Percentiles rank a stretch among this genome's conserved stretches.
Conservation (phyloP, 2,888 invertebrate genomes). For the Lycaena phlaeas region DNA sequence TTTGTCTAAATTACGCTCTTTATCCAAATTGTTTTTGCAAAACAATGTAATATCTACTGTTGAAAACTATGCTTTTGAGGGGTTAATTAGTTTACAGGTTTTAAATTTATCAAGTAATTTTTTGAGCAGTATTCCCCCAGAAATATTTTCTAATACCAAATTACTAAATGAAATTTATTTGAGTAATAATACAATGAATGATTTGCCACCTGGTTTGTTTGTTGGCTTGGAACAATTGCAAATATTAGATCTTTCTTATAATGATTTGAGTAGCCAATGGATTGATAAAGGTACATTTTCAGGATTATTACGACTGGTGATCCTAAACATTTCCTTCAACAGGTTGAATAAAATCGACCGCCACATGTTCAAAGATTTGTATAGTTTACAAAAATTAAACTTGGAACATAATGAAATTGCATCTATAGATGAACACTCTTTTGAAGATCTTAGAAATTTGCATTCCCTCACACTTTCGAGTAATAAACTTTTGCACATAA, state of each 20-base stretch:
- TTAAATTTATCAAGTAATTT: constrained; percentile 87
- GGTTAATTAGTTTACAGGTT: constrained; percentile 77
- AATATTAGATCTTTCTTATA: constrained; percentile 79
- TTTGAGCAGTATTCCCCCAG: constrained; percentile 81
- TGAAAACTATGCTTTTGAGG: constrained; percentile 81
- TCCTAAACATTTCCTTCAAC: constrained; percentile 83
- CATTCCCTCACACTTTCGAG: constrained; percentile 82
- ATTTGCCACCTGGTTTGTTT: constrained; percentile 81
- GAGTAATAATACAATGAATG: constrained; percentile 83
- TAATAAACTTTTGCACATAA: constrained; percentile 78
- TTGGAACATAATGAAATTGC: constrained; percentile 81
- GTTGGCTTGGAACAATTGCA: constrained; percentile 80
- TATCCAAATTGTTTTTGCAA: constrained; percentile 79
- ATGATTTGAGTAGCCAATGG: constrained; percentile 82
- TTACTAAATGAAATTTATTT: constrained; percentile 79
- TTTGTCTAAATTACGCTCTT: constrained; percentile 77
- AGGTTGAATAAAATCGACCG: constrained; percentile 78
- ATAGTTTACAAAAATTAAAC: constrained; percentile 82
- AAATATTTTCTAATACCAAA: constrained; percentile 78
- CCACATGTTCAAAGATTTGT: constrained; percentile 80
- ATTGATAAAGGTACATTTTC: constrained; percentile 83
- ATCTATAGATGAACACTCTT: constrained; percentile 80
- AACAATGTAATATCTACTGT: constrained; percentile 83
- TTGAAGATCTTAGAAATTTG: constrained; percentile 80
- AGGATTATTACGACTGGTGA: constrained; percentile 79